Evolutionary conservation across 1,140 invertebrate species (phyloP).

Genomic region (Lordiphosa clarofinis): DNA sequence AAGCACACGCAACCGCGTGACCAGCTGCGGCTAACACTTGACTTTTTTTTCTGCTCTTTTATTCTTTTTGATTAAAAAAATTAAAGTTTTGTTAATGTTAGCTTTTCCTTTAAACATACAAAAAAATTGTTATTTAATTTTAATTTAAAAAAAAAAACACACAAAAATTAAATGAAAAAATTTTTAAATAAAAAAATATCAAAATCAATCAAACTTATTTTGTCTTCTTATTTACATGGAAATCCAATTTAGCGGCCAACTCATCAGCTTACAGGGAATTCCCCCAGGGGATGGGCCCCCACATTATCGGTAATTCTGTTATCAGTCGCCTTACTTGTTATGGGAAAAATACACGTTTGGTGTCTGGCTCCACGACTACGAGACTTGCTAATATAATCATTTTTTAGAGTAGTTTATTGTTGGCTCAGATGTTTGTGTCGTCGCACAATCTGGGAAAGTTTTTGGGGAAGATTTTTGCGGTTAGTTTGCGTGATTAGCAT

Average conservation of each 20-base stretch:
- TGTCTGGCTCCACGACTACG: too few species aligned
- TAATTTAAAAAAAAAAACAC: constrained; percentile 22
- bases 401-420: too few species aligned
- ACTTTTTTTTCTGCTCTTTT: constrained; percentile 10
- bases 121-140: constrained; percentile 67
- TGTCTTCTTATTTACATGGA: constrained; percentile 22
- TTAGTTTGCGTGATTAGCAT: too few species aligned
- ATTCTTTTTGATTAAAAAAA: too few species aligned
- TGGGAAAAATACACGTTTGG: constrained; percentile 1
- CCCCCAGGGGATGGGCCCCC: constrained; percentile 6
- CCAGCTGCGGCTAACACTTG: constrained; percentile 38
- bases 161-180: constrained; percentile 47
- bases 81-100: constrained; percentile 78
- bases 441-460: too few species aligned
- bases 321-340: constrained; percentile 5
- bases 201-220: constrained; percentile 29
- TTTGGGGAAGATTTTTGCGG: too few species aligned
- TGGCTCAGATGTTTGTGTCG: too few species aligned
- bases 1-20: constrained; percentile 50
- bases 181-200: constrained; percentile 42
- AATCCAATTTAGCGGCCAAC: constrained; percentile 18
- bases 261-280: constrained; percentile 1
- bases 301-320: neutral
- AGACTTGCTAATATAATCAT: too few species aligned
- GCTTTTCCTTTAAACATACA: constrained; percentile 47